phyloP scores from a whole-genome alignment of 1,140 invertebrate species.

The Tribolium castaneum region DNA sequence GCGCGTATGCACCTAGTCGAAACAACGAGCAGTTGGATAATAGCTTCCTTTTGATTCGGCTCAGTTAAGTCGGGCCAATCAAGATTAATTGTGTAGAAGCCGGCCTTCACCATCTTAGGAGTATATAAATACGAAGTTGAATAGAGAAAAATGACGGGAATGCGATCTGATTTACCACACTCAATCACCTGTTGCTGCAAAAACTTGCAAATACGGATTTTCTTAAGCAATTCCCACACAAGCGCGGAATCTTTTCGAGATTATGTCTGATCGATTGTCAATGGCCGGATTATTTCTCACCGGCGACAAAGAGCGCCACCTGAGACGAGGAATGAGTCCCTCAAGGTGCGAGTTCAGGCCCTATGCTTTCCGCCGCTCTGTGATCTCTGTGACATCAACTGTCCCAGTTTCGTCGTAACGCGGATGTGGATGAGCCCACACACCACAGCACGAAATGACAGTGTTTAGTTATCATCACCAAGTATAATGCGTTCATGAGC shows the following conservation, averaged over 20 bases:
- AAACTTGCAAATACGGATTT: constrained; percentile 12
- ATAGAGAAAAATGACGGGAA: constrained; percentile 20
- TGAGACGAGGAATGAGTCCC: neutral
- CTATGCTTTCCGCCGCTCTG: neutral
- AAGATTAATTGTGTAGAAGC: neutral
- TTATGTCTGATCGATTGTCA: neutral
- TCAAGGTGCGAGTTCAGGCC: neutral
- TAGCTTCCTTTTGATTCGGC: constrained; percentile 8
- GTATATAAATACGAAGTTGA: neutral
- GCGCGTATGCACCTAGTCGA: constrained; percentile 1
- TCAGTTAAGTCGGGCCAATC: neutral
- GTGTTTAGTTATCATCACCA: constrained; percentile 16
- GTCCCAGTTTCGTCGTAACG: constrained; percentile 16
- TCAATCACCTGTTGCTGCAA: constrained; percentile 29
- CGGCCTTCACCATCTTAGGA: neutral
- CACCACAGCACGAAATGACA: constrained; percentile 4
- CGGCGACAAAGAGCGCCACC: neutral
- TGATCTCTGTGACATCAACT: constrained; percentile 19
- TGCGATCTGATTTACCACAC: constrained; percentile 18
- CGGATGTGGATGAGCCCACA: constrained; percentile 19
- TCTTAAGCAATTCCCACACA: constrained; percentile 4
- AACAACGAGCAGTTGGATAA: neutral
- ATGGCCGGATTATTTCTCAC: neutral
- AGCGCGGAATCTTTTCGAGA: neutral
- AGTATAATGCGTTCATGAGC: constrained; percentile 12